Base-by-base conservation (phyloP, 2,797 vertebrate species). In the Xenentodon cancila region DNA sequence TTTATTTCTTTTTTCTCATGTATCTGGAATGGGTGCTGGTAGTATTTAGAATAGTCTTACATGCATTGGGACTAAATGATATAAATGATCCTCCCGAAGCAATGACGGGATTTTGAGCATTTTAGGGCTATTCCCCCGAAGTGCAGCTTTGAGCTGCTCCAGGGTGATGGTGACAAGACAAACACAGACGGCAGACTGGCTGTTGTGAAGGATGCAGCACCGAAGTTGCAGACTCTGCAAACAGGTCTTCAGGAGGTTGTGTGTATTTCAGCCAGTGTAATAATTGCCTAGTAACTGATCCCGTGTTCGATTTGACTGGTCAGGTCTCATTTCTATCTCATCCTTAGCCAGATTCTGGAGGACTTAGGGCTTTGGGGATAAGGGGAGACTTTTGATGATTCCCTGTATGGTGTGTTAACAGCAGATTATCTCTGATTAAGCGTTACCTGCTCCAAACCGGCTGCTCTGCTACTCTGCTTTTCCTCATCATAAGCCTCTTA, bases 341-440 rank as follows among this genome's bases (percentile, higher is more conserved):
- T 88, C 85, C 81, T 78, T 79, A 80, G 86, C 76, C 77, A 84
- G 84, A 91, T 91, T 89, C 86, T 80, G 76, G 63, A 77, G 89
- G 89, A 90, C 91, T 89, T 87, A 74, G 59, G 88, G 89, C 88
- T 91, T 91, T 91, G 76, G 68, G 88, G 84, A 86, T 88, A 84
- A 85, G 82, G 77, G 68, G 82, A 69, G 78, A 81, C 77, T 91
- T 91, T 88, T 91, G 81, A 87, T 81, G 89, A 85, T 84, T 91
- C 85, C 82, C 87, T 88, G 87, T 85, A 85, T 88, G 84, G 84
- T 89, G 86, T 92, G 91, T 92, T 92, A 93, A 92, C 91, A 89
- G 87, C 89, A 92, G 90, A 92, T 93, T 89, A 91, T 89, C 89
- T 91, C 85, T 91, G 90, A 92, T 92, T 91, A 92, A 89, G 80